Evolutionary conservation across 2,888 invertebrate species (phyloP).

Genomic region (Nephrotoma appendiculata): DNA sequence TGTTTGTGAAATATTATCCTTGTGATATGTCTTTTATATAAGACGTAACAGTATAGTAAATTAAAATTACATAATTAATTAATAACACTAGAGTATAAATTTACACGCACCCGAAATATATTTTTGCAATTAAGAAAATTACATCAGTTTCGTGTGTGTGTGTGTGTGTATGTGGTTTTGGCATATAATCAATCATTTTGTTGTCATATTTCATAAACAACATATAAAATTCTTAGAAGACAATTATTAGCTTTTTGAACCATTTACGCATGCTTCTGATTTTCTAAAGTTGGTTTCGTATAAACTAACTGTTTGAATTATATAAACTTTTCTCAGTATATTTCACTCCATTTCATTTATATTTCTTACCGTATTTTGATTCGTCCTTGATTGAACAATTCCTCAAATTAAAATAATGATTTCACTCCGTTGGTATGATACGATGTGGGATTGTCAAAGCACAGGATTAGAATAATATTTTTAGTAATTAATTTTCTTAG

Average conservation of each 20-base stretch:
- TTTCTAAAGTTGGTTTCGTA: background rate
- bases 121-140: background rate
- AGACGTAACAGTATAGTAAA: background rate
- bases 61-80: background rate
- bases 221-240: background rate
- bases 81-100: background rate
- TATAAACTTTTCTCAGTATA: background rate
- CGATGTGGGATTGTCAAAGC: too few species aligned
- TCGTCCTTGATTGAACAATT: background rate
- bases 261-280: background rate
- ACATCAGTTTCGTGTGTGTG: background rate
- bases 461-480: too few species aligned
- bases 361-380: background rate
- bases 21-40: background rate
- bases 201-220: background rate
- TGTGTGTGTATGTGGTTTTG: background rate
- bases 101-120: background rate
- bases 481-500: too few species aligned
- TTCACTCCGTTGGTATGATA: too few species aligned
- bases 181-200: background rate
- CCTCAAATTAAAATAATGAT: background rate
- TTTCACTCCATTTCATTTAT: background rate
- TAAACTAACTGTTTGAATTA: background rate
- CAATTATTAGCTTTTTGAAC: background rate
- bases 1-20: background rate